Base-by-base conservation (phyloP, 2,888 invertebrate genomes). In the Notodonta ziczac region DNA sequence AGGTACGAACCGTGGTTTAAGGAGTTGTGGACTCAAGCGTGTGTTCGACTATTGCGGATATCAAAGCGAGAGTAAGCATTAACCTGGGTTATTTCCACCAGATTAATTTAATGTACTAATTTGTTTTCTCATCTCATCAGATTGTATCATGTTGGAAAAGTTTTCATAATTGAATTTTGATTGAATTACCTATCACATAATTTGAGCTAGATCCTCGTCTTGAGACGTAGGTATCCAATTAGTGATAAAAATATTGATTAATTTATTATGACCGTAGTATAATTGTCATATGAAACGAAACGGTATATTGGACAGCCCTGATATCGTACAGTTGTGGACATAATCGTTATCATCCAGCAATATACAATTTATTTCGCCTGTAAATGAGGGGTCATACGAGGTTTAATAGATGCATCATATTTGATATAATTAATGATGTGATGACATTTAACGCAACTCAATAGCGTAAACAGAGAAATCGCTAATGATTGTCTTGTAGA, bases 381-480 rank as follows among this genome's bases (percentile, higher is more conserved):
- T 67, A 74, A 66, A 66, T 35, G 61, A 39, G 61, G 72, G 74
- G 75, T 70, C 67, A 63, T 16, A 39, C 44, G 59, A 55, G 63
- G 59, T 66, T 67, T 66, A 70, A 52, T 66, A 63, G 65, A 56
- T 63, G 57, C 42, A 68, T 62, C 58, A 66, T 63, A 67, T 66
- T 61, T 60, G 59, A 66, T 61, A 52, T 52, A 52, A 57, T 53
- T 48, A 53, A 32, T 65, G 69, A 72, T 67, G 59, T 60, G 65
- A 63, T 62, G 65, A 59, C 66, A 74, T 74, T 67, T 72, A 64
- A 63, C 56, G 56, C 72, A 59, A 63, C 62, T 56, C 61, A 40
- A 40, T 53, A 52, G 42, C 40, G 48, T 57, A 54, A 60, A 56
- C 42, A 46, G 16, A 60, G 55, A 56, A 48, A 62, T 32, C 56